A percentile compares a stretch with the other conserved stretches of the same genome.
phyloP scores from a whole-genome alignment of 2,888 invertebrate species.

The Eudiplozoon nipponicum region DNA sequence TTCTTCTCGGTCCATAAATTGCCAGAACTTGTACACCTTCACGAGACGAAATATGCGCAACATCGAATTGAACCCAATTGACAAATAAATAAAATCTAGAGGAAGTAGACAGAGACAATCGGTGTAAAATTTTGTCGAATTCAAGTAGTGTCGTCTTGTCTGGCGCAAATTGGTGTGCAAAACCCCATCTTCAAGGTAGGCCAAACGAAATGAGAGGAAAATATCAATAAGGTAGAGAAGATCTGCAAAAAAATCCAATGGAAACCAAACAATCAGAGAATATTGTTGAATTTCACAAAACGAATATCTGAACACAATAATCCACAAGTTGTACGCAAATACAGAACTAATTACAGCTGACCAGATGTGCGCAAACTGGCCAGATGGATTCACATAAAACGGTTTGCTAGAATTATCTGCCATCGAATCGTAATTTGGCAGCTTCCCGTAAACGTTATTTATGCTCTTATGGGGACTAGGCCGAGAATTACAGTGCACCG shows the following conservation, averaged over 20 bases:
- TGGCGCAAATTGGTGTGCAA: slow-evolving; percentile 72
- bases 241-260: slow-evolving; percentile 76
- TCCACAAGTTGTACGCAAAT: too few species aligned
- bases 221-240: slow-evolving; percentile 78
- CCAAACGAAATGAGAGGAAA: slow-evolving; percentile 77
- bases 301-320: too few species aligned
- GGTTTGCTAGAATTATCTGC: too few species aligned
- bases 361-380: too few species aligned
- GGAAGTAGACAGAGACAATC: slow-evolving; percentile 87
- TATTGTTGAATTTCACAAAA: too few species aligned
- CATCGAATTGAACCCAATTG: slow-evolving; percentile 68
- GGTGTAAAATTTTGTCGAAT: slow-evolving; percentile 80
- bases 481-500: too few species aligned
- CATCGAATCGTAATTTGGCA: too few species aligned
- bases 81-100: slow-evolving; percentile 78
- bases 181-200: slow-evolving; percentile 81
- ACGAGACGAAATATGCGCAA: slow-evolving; percentile 70
- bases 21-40: slow-evolving; percentile 87
- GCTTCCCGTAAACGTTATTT: too few species aligned
- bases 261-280: too few species aligned
- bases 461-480: too few species aligned
- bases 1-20: slow-evolving; percentile 85
- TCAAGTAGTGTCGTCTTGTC: slow-evolving; percentile 77
- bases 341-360: too few species aligned
- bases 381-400: too few species aligned